Evolutionary conservation across 2,888 invertebrate species (phyloP).

Genomic region (Bibio marci): DNA sequence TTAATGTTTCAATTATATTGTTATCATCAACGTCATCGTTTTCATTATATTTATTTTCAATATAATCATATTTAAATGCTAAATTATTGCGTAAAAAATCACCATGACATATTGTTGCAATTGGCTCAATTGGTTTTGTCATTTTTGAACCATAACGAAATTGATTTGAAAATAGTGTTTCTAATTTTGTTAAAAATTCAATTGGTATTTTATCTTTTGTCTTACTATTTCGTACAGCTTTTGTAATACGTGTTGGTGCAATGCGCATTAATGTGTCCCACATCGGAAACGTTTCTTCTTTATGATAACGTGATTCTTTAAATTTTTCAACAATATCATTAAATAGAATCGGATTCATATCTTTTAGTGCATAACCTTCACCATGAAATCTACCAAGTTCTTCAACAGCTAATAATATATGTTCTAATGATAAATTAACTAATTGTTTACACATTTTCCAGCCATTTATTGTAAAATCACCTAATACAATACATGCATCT

Average conservation of each 20-base stretch:
- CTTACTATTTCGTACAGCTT: conserved; percentile 2
- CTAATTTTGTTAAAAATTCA: conserved; percentile 15
- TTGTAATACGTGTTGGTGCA: conserved; percentile 11
- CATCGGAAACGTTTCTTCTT: background rate
- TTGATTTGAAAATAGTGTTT: conserved; percentile 10
- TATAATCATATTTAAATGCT: conserved; percentile 19
- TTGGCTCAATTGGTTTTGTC: conserved; percentile 21
- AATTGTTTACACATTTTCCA: conserved; percentile 18
- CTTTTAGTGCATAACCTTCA: conserved; percentile 20
- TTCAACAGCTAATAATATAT: conserved; percentile 19
- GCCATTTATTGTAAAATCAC: conserved; percentile 18
- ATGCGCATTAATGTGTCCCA: conserved; percentile 8
- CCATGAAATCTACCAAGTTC: conserved; percentile 24
- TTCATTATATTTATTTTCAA: background rate
- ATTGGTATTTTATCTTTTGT: conserved; percentile 14
- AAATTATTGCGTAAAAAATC: conserved; percentile 27
- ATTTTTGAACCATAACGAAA: conserved; percentile 15
- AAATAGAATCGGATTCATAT: conserved; percentile 15
- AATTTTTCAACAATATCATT: conserved; percentile 13
- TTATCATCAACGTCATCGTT: background rate
- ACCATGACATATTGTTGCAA: conserved; percentile 24
- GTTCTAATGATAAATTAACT: conserved; percentile 21
- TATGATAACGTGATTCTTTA: conserved; percentile 17
- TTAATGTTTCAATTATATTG: background rate
- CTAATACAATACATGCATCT: conserved; percentile 19